A percentile compares a stretch with the other conserved stretches of the same genome.
Evolutionary conservation across 2,797 vertebrate species (phyloP).

Genomic region (Syngnathus acus): DNA sequence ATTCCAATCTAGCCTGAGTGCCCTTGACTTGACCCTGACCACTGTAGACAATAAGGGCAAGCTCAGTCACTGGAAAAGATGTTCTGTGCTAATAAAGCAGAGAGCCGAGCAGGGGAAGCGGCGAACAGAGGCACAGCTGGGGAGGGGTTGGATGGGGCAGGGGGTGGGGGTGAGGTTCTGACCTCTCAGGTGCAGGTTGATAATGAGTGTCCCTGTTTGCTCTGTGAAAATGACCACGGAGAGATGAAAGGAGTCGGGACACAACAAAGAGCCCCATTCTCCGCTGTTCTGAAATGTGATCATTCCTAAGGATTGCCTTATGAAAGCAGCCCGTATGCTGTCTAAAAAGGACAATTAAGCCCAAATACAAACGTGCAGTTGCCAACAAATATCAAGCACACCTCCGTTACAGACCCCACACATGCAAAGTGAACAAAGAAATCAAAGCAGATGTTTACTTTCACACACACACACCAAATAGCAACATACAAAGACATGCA

Average conservation of each 20-base stretch:
- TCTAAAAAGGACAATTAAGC: conserved; percentile 73
- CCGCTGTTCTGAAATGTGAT: conserved; percentile 77
- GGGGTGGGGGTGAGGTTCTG: conserved; percentile 78
- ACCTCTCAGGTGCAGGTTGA: conserved; percentile 98
- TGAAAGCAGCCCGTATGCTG: conserved; percentile 73
- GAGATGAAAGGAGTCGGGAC: conserved; percentile 75
- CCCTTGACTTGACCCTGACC: conserved; percentile 99
- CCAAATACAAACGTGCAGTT: conserved; percentile 72
- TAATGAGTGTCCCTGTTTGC: conserved; percentile 90
- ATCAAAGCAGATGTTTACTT: conserved; percentile 41
- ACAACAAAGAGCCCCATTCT: conserved; percentile 90
- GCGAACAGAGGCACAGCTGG: conserved; percentile 42
- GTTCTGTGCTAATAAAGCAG: conserved; percentile 99
- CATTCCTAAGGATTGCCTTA: conserved; percentile 68
- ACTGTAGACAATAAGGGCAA: conserved; percentile 94
- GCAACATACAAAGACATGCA: conserved; percentile 43
- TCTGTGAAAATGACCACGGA: conserved; percentile 82
- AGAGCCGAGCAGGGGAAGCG: conserved; percentile 72
- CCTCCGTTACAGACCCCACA: conserved; percentile 52
- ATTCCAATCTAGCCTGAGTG: conserved; percentile 97
- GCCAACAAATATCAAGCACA: conserved; percentile 43
- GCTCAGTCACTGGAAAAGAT: conserved; percentile 98
- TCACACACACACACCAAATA: conserved; percentile 18
- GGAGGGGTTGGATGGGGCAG: conserved; percentile 35
- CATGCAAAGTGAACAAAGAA: conserved; percentile 63